Base-by-base conservation (phyloP, 2,888 invertebrate genomes). In the Amiota minor region DNA sequence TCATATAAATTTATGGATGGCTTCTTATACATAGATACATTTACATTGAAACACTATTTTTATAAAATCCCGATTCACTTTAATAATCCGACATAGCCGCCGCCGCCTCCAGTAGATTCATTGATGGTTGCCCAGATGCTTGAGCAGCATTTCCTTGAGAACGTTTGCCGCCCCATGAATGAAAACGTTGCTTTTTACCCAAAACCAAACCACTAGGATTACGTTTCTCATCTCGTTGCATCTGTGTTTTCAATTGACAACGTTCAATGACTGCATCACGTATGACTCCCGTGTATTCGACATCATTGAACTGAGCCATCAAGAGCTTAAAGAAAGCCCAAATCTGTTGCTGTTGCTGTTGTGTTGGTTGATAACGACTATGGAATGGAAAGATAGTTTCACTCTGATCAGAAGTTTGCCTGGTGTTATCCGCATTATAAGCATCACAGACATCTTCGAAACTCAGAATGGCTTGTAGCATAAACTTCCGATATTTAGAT, bases 91-190 rank as follows among this genome's bases (percentile, higher is more conserved):
- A 11, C 59, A 67, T 67, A 16, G 72, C 6, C 65, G 61, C 55
- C 23, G 45, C 18, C 47, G 49, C 62, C 72, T 14, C 75, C 46
- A 11, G 79, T 77, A 14, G 76, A 75, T 35, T 59, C 74, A 10
- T 20, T 35, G 35, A 35, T 6, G 55, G n/a, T 14, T 9, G 1
- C 61, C 35, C 35, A 35, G 35, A 35, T 4, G 35, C 2, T 6
- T 3, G 4, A 35, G 11, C 61, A 12, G 35, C 64, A 14, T 11
- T 45, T 2, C 53, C 50, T 35, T 23, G 72, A 6, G 88, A 80
- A 11, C 90, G 83, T 73, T 90, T 90, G 68, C 90, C 90, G 64
- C 90, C 90, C 90, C 90, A 90, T 1, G 90, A 89, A 77, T 90
- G 90, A 78, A 90, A 90, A 3, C 89, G 83, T 75, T 89, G 89